Conservation (phyloP, 2,888 invertebrate species). For the Spisula subtruncata region DNA sequence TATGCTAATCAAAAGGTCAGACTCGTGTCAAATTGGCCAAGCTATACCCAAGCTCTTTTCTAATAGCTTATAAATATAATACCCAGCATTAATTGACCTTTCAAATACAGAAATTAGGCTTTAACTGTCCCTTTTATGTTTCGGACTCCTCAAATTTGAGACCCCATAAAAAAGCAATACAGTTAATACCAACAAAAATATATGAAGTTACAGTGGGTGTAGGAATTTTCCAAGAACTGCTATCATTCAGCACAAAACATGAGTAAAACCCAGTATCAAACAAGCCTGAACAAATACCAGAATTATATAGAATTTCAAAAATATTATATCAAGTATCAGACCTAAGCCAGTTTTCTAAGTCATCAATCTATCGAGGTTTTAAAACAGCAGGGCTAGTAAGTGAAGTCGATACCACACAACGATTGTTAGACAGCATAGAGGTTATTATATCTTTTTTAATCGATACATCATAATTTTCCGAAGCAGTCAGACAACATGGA, state of each 20-base stretch:
- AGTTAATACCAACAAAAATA: no score
- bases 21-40: no score
- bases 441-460: neutral
- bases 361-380: neutral
- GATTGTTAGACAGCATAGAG: neutral
- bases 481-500: no score
- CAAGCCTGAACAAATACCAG: neutral
- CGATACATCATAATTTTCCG: slow-evolving; percentile 1
- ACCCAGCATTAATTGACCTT: no score
- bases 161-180: no score
- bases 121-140: no score
- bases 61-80: no score
- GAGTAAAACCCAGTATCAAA: neutral
- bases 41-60: no score
- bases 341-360: neutral
- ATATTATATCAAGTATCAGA: neutral
- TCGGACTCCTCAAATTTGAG: no score
- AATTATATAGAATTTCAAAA: neutral
- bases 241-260: neutral
- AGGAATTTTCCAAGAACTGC: neutral
- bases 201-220: no score
- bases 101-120: no score
- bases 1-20: no score
- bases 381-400: neutral
- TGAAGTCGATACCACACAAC: neutral